These are phyloP conservation scores for Meloidogyne hapla DNA, from an alignment of 1,140 invertebrate genomes.

Conservation along the genomic window DNA sequence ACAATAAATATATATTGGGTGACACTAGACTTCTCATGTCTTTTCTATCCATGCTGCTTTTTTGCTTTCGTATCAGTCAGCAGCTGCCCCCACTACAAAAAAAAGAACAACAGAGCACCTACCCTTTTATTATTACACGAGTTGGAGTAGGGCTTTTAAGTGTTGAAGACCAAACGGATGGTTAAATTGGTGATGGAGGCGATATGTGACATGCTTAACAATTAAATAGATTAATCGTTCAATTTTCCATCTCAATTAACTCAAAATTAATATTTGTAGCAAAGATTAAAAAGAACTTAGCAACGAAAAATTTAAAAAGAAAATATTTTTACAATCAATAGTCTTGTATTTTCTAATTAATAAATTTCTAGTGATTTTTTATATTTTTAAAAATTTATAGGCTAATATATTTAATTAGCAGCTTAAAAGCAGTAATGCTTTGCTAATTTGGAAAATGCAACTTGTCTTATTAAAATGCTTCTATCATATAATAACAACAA, in stretches of 20 bases:
- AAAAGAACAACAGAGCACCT: background rate
- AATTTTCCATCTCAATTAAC: background rate
- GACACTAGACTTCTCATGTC: constrained; percentile 1
- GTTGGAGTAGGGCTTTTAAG: background rate
- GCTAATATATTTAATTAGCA: background rate
- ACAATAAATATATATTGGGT: background rate
- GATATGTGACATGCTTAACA: constrained; percentile 2
- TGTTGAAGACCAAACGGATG: background rate
- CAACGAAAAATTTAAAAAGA: background rate
- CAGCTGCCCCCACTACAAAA: background rate
- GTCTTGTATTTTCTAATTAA: background rate
- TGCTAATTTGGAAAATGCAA: background rate
- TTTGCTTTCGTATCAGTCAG: constrained; percentile 4
- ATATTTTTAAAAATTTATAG: background rate
- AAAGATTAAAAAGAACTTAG: background rate
- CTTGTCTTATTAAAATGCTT: constrained; percentile 4
- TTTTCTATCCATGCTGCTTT: background rate
- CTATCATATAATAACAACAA: background rate
- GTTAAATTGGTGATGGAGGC: background rate
- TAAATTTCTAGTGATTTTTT: too few species aligned
- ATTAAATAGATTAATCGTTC: background rate
- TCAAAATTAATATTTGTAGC: too few species aligned
- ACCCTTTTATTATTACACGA: constrained; percentile 1
- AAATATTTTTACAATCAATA: background rate
- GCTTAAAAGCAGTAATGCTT: background rate